Conservation (phyloP, 2,888 invertebrate genomes). For the Mythimna loreyi region DNA sequence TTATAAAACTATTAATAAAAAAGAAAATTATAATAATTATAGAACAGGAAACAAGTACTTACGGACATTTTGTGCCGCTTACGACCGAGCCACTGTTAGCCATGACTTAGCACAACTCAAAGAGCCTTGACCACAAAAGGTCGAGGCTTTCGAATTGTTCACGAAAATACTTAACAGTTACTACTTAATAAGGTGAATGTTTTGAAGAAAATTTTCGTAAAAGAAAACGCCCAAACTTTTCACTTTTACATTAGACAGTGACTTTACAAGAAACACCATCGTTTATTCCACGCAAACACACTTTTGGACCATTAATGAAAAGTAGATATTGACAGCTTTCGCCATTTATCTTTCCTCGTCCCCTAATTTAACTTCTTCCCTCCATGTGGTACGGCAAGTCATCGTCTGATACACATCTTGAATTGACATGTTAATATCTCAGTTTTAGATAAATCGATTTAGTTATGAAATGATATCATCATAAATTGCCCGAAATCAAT, state of each 20-base stretch:
- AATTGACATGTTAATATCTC: constrained; percentile 81
- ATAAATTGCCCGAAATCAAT: constrained; percentile 44
- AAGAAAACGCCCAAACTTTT: constrained; percentile 65
- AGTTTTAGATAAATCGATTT: constrained; percentile 65
- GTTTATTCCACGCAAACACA: constrained; percentile 79
- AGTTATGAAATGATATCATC: constrained; percentile 48
- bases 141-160: constrained; percentile 48
- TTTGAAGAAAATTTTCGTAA: constrained; percentile 49
- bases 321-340: constrained; percentile 83
- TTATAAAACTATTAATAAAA: constrained; percentile 52
- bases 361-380: constrained; percentile 83
- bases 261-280: constrained; percentile 72
- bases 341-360: constrained; percentile 84
- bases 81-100: constrained; percentile 12
- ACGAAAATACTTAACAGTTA: constrained; percentile 53
- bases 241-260: constrained; percentile 69
- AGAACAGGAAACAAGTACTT: constrained; percentile 45
- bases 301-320: constrained; percentile 85
- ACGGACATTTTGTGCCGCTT: constrained; percentile 45
- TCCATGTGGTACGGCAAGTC: constrained; percentile 76
- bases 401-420: constrained; percentile 78
- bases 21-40: constrained; percentile 51
- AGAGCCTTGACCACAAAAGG: constrained; percentile 56
- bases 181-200: constrained; percentile 54
- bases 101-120: constrained; percentile 49